phyloP scores from a whole-genome alignment of 2,797 vertebrate genomes.

The Ptychobarbus kaznakovi region DNA sequence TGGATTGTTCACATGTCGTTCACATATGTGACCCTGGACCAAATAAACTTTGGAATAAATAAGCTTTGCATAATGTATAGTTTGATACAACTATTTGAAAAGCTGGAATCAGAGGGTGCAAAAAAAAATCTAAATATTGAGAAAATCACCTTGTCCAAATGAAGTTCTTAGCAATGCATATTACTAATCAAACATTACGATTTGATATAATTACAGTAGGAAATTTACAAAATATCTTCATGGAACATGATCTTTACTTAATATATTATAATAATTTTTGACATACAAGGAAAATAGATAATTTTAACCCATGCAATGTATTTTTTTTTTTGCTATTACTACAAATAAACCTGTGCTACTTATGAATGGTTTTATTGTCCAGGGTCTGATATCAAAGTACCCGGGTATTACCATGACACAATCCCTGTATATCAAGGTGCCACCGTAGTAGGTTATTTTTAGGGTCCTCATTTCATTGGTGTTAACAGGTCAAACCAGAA shows the following conservation, averaged over 20 bases:
- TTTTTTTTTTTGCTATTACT: too few relatives aligned
- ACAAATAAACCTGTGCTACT: too few relatives aligned
- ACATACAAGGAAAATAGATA: not conserved
- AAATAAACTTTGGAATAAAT: not conserved
- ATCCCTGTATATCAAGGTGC: not conserved
- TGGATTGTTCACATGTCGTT: too few relatives aligned
- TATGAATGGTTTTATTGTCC: too few relatives aligned
- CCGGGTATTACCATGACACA: not conserved
- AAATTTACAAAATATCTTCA: not conserved
- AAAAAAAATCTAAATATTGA: too few relatives aligned
- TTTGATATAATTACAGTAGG: not conserved
- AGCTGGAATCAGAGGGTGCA: not conserved
- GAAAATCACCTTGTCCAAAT: not conserved
- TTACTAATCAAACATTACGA: not conserved
- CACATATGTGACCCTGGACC: too few relatives aligned
- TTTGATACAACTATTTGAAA: not conserved
- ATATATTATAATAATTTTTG: not conserved
- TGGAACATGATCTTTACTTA: not conserved
- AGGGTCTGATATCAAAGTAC: not conserved
- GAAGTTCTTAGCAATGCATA: not conserved
- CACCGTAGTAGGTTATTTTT: not conserved
- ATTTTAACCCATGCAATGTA: not conserved
- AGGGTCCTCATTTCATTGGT: not conserved
- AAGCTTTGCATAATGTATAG: not conserved
- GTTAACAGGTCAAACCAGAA: not conserved